phyloP scores from a whole-genome alignment of 2,113 vertebrate species.

The Tricholaema leucomelas region DNA sequence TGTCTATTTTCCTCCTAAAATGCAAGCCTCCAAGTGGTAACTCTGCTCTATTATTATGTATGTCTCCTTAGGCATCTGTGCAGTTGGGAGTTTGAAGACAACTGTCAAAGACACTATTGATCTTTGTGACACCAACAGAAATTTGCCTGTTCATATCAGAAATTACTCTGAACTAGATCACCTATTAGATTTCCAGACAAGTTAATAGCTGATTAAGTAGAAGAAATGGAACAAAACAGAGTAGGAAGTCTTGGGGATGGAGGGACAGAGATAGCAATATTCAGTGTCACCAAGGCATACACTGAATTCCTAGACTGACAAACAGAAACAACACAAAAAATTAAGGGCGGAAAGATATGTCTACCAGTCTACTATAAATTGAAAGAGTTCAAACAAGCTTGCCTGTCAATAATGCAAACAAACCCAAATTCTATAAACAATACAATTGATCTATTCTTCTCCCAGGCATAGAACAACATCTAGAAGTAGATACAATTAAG shows the following conservation, averaged over 20 bases:
- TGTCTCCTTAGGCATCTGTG: neutral
- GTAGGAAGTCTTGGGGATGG: neutral
- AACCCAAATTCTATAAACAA: neutral
- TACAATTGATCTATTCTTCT: neutral
- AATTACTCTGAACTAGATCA: neutral
- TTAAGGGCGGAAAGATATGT: neutral
- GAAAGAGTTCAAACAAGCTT: neutral
- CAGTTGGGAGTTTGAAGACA: neutral
- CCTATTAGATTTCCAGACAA: neutral
- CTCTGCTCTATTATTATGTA: neutral
- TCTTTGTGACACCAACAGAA: neutral
- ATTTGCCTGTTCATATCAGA: neutral
- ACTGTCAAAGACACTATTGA: neutral
- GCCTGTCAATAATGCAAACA: neutral
- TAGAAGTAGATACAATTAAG: neutral
- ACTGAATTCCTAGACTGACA: neutral
- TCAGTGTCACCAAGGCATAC: neutral
- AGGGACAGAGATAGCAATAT: neutral
- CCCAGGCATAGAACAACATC: neutral
- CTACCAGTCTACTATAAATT: neutral
- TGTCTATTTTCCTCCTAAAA: neutral
- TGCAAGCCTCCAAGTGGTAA: neutral
- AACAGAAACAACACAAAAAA: neutral
- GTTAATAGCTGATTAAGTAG: neutral
- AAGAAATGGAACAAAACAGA: neutral